Percentiles rank a stretch among this genome's conserved stretches.
phyloP scores from a whole-genome alignment of 2,113 vertebrate species.

The Malurus melanocephalus region DNA sequence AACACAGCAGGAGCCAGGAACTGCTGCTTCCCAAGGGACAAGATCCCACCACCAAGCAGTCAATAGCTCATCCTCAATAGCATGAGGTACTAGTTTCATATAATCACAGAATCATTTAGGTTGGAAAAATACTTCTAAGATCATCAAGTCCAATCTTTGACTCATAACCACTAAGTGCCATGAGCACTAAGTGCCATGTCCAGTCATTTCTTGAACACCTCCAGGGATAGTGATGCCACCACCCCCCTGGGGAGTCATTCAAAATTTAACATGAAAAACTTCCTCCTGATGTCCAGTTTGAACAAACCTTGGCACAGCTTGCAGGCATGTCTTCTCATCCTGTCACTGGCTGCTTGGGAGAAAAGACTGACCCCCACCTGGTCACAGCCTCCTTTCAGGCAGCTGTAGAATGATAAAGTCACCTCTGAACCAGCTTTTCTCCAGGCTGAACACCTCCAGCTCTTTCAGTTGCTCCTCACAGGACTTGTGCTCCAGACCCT shows the following conservation, averaged over 20 bases:
- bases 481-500: neutral
- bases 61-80: neutral
- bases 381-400: accelerated
- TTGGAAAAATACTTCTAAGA: neutral
- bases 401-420: neutral
- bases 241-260: neutral
- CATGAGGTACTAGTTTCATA: neutral
- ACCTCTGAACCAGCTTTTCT: neutral
- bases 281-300: neutral
- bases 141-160: neutral
- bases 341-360: neutral
- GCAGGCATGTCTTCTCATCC: neutral
- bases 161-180: neutral
- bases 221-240: neutral
- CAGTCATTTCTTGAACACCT: neutral
- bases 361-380: neutral
- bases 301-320: neutral
- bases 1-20: constrained; percentile 34
- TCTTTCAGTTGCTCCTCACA: neutral
- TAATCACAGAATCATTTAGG: neutral
- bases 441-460: neutral
- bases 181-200: neutral
- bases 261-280: neutral
- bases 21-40: neutral
- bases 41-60: neutral